phyloP scores from a whole-genome alignment of 1,140 invertebrate genomes.

The Danaus melanippus region DNA sequence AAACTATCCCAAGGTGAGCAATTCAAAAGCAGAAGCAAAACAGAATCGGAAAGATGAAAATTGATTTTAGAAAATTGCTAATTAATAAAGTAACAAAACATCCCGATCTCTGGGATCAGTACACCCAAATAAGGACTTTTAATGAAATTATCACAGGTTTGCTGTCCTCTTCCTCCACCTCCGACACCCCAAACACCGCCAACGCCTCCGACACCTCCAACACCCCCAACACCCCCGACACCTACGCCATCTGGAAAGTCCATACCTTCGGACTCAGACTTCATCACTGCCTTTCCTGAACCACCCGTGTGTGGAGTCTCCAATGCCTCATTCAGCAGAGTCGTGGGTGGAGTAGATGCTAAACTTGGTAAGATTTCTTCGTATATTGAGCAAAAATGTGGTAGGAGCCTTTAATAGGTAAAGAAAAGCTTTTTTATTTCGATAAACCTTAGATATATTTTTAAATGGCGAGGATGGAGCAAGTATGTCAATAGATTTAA shows the following conservation, averaged over 20 bases:
- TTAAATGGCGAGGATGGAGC: neutral
- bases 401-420: no score
- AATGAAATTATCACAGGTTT: slow-evolving; percentile 30
- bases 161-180: slow-evolving; percentile 34
- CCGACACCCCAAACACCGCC: slow-evolving; percentile 24
- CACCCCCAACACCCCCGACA: slow-evolving; percentile 5
- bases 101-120: no score
- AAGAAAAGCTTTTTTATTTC: no score
- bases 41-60: no score
- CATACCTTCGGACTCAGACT: slow-evolving; percentile 17
- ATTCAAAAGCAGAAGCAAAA: neutral
- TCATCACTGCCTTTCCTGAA: slow-evolving; percentile 29
- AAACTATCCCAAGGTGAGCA: slow-evolving; percentile 43
- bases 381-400: no score
- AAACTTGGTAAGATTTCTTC: slow-evolving; percentile 41
- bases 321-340: slow-evolving; percentile 39
- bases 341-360: slow-evolving; percentile 48
- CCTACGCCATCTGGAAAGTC: slow-evolving; percentile 10
- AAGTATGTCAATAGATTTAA: neutral
- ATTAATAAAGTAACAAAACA: no score
- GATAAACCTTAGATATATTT: neutral
- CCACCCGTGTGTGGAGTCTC: slow-evolving; percentile 48
- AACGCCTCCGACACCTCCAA: slow-evolving; percentile 11
- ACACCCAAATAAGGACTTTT: no score
- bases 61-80: no score